Conservation (phyloP, 2,797 vertebrate genomes). For the Centropyge bicolor region DNA sequence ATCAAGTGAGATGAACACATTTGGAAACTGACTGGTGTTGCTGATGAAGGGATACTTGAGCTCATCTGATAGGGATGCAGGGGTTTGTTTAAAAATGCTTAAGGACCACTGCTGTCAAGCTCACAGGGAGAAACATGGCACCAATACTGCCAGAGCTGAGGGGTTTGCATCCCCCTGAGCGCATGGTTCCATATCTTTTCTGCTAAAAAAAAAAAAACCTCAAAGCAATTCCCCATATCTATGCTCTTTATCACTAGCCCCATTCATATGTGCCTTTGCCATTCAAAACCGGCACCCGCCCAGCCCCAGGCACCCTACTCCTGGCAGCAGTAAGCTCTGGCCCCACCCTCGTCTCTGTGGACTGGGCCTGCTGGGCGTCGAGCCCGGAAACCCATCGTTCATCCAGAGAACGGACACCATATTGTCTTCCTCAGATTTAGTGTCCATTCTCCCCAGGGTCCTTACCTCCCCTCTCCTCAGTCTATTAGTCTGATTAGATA, state of each 20-base stretch:
- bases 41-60: background rate
- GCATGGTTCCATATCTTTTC: background rate
- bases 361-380: slow-evolving; percentile 65
- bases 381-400: slow-evolving; percentile 79
- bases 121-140: background rate
- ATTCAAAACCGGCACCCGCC: slow-evolving; percentile 39
- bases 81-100: background rate
- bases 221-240: slow-evolving; percentile 1
- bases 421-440: slow-evolving; percentile 87
- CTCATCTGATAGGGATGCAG: background rate
- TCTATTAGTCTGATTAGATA: slow-evolving; percentile 89
- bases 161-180: background rate
- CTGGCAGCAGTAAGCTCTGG: slow-evolving; percentile 56
- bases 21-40: background rate
- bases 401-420: slow-evolving; percentile 82
- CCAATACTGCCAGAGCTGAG: background rate
- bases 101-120: background rate
- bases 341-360: slow-evolving; percentile 51
- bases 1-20: background rate
- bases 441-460: slow-evolving; percentile 75
- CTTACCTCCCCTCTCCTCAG: slow-evolving; percentile 78
- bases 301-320: slow-evolving; percentile 33
- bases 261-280: slow-evolving; percentile 52
- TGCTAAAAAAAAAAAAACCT: slow-evolving; percentile 23
- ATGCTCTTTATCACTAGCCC: slow-evolving; percentile 5